These are phyloP conservation scores for Drosophila lowei DNA, from an alignment of 1,140 invertebrate genomes.

Conservation along the genomic window DNA sequence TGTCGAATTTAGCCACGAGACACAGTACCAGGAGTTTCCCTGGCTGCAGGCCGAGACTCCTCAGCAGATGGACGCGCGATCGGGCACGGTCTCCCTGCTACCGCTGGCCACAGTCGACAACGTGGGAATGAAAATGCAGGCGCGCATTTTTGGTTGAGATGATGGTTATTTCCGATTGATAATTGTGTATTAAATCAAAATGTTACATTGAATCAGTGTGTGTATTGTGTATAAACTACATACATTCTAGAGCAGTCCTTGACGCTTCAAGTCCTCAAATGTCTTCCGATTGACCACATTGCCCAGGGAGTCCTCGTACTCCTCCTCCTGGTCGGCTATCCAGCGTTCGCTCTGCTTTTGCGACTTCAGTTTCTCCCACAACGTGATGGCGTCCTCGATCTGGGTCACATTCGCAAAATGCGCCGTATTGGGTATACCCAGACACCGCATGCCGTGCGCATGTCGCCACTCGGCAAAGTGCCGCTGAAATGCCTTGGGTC, in stretches of 20 bases:
- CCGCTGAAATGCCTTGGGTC: slow-evolving; percentile 99
- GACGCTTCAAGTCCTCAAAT: slow-evolving; percentile 98
- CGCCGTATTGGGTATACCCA: slow-evolving; percentile 99
- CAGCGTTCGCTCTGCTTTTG: slow-evolving; percentile 98
- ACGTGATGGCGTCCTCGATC: slow-evolving; percentile 98
- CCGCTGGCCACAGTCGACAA: slow-evolving; percentile 50
- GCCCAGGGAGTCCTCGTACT: slow-evolving; percentile 99
- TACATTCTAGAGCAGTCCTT: slow-evolving; percentile 93
- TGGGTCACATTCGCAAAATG: slow-evolving; percentile 99
- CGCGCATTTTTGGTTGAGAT: slow-evolving; percentile 36
- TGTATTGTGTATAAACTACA: not conserved
- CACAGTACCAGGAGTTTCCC: slow-evolving; percentile 77
- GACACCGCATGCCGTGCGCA: slow-evolving; percentile 99
- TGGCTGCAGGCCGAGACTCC: slow-evolving; percentile 52
- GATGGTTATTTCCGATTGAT: slow-evolving; percentile 11
- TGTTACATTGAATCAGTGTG: slow-evolving; percentile 3
- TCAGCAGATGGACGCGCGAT: not conserved
- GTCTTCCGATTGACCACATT: slow-evolving; percentile 99
- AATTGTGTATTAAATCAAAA: slow-evolving; percentile 17
- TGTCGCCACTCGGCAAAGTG: slow-evolving; percentile 99
- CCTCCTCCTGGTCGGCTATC: slow-evolving; percentile 98
- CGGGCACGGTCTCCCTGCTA: slow-evolving; percentile 30
- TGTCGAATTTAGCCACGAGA: slow-evolving; percentile 53
- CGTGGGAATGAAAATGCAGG: slow-evolving; percentile 62
- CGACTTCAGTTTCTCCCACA: slow-evolving; percentile 98